Conservation (phyloP, 2,113 vertebrate genomes). For the Oenanthe melanoleuca region DNA sequence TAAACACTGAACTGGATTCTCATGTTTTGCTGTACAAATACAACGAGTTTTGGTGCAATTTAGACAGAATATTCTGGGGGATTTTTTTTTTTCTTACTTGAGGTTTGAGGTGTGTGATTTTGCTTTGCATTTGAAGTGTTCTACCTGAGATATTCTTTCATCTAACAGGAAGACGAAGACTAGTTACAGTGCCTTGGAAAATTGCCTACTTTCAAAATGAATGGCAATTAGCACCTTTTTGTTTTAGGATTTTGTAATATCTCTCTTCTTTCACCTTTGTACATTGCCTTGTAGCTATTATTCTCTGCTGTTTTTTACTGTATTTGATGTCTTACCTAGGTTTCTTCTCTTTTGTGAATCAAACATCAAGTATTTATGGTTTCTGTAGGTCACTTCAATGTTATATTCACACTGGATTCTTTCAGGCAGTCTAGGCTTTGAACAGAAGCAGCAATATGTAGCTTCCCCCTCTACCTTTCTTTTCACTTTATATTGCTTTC, state of each 20-base stretch:
- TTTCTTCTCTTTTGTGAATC: constrained; percentile 18
- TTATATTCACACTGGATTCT: constrained; percentile 52
- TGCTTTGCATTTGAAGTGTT: constrained; percentile 17
- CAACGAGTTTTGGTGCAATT: neutral
- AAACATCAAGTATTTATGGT: constrained; percentile 41
- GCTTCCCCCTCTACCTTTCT: neutral
- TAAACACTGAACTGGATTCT: neutral
- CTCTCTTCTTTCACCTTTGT: constrained; percentile 59
- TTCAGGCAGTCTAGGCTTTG: constrained; percentile 58
- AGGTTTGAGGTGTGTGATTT: neutral
- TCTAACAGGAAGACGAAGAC: neutral
- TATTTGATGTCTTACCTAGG: constrained; percentile 19
- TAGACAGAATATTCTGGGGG: neutral
- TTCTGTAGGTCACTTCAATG: constrained; percentile 74
- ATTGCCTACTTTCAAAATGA: constrained; percentile 65
- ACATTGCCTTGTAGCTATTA: constrained; percentile 57
- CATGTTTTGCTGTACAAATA: neutral
- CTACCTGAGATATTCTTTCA: neutral
- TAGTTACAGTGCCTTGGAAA: constrained; percentile 66
- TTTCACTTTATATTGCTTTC: constrained; percentile 28
- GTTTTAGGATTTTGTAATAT: constrained; percentile 51
- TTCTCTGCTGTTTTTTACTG: constrained; percentile 3
- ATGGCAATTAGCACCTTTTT: constrained; percentile 67
- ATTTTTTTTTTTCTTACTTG: neutral
- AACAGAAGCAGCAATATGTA: constrained; percentile 10